Conservation (phyloP, 2,113 vertebrate genomes). For the zebrafish (Danio rerio) region GRCz12tu NC_133184.1:25379501-25380000, state of each 20-base stretch:
- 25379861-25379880: slow-evolving; percentile 47
- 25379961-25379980: too few species aligned
- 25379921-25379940: slow-evolving; percentile 80
- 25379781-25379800: too few species aligned
- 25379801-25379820: too few species aligned
- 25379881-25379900: accelerated
- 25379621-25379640: not conserved
- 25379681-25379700: slow-evolving; percentile 54
- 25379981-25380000: too few species aligned
- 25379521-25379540: slow-evolving; percentile 70
- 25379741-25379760: slow-evolving; percentile 49
- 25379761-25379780: too few species aligned
- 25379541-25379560: slow-evolving; percentile 81
- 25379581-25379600: slow-evolving; percentile 67
- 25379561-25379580: accelerated
- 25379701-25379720: accelerated
- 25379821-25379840: slow-evolving; percentile 62
- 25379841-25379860: slow-evolving; percentile 68
- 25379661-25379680: too few species aligned
- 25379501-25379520: not conserved
- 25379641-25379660: too few species aligned
- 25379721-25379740: slow-evolving; percentile 71
- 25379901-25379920: slow-evolving; percentile 77
- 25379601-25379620: slow-evolving; percentile 69
- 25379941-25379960: too few species aligned